A percentile compares a stretch with the other conserved stretches of the same genome.
Conservation (phyloP, 2,888 invertebrate species). For the Campopleginae sp. region DNA sequence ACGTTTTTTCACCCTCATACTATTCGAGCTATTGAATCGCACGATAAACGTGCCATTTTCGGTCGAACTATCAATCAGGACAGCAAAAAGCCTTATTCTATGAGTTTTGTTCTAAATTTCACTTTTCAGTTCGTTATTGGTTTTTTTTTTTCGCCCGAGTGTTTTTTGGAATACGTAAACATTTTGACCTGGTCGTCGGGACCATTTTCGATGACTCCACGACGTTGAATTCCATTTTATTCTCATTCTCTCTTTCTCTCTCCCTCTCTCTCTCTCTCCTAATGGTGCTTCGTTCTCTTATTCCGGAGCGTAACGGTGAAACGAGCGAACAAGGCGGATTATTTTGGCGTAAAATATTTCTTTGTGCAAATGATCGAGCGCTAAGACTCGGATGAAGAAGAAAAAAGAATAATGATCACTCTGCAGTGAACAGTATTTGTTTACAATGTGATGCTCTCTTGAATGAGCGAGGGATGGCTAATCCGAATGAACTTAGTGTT, state of each 20-base stretch:
- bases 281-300: slow-evolving; percentile 57
- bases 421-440: slow-evolving; percentile 25
- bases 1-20: neutral
- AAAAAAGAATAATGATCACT: slow-evolving; percentile 12
- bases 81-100: neutral
- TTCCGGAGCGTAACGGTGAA: neutral
- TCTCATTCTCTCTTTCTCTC: neutral
- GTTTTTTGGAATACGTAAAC: slow-evolving; percentile 20
- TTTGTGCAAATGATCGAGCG: slow-evolving; percentile 47
- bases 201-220: neutral
- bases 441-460: slow-evolving; percentile 39
- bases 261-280: slow-evolving; percentile 33
- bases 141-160: slow-evolving; percentile 27
- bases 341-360: slow-evolving; percentile 15
- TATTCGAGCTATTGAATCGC: slow-evolving; percentile 5
- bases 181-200: neutral
- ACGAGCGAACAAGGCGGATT: slow-evolving; percentile 4
- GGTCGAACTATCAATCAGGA: neutral
- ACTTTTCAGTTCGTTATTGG: slow-evolving; percentile 18
- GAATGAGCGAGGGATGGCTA: slow-evolving; percentile 18
- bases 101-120: neutral
- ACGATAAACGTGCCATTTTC: slow-evolving; percentile 19
- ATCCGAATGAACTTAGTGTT: slow-evolving; percentile 17
- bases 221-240: neutral
- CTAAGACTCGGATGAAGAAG: neutral